phyloP scores from a whole-genome alignment of 2,113 vertebrate species.

The Dermatemys mawii region DNA sequence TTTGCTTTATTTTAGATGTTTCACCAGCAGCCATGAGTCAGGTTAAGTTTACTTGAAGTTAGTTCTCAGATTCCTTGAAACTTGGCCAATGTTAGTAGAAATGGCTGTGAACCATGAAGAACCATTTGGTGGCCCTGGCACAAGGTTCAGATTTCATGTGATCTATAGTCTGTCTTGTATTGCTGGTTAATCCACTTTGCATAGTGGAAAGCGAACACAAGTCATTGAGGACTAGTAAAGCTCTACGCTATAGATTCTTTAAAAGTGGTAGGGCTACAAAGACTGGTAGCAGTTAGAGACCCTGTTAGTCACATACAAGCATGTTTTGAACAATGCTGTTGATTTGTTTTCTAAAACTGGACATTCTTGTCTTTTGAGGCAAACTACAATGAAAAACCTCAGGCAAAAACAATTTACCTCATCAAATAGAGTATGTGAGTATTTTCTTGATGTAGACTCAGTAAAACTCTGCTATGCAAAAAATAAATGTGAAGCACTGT shows the following conservation, averaged over 20 bases:
- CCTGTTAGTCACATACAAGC: neutral
- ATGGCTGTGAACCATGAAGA: neutral
- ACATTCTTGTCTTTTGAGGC: neutral
- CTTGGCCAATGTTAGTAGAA: neutral
- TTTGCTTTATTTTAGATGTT: neutral
- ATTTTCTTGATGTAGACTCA: neutral
- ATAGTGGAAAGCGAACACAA: neutral
- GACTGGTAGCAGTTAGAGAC: neutral
- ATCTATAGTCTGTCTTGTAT: neutral
- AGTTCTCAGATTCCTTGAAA: neutral
- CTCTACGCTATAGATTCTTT: neutral
- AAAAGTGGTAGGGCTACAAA: neutral
- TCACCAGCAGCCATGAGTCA: neutral
- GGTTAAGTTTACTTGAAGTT: conserved; percentile 8
- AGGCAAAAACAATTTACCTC: neutral
- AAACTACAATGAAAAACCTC: neutral
- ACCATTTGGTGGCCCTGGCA: neutral
- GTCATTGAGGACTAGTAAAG: neutral
- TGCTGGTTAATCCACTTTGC: neutral
- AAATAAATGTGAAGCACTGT: neutral
- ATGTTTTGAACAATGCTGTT: neutral
- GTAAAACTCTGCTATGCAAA: neutral
- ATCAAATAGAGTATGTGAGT: neutral
- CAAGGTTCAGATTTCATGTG: neutral
- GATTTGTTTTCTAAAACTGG: neutral